Base-by-base conservation (phyloP, 2,797 vertebrate genomes). In the Halcyon chelicuti region DNA sequence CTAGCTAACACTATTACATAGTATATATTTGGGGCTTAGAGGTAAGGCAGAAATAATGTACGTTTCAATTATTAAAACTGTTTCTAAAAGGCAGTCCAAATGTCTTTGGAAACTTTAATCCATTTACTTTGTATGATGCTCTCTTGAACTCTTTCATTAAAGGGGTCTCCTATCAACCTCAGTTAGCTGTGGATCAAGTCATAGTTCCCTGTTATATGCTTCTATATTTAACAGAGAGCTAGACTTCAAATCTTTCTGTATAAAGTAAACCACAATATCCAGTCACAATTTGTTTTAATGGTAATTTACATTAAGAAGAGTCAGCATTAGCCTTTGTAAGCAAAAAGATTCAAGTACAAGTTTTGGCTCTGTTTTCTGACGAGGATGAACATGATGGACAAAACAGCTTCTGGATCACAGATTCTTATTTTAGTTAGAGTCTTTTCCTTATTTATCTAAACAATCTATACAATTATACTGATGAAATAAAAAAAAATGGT, bases 41-140 rank as follows among this genome's bases (percentile, higher is more conserved):
- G 83, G 86, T 94, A 94, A 90, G 73, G 67, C 2, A 12, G 90
- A 88, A 95, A 93, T 93, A 96, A 95, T 73, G 51, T 91, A 88
- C 91, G 74, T 86, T 93, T 96, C 91, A 85, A 63, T 97, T 94
- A 94, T 84, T 90, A 90, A 81, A 94, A 81, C 52, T 90, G 15
- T 86, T 93, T 90, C 73, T 94, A 93, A 96, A 93, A 93, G 58
- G 67, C 88, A 71, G 60, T 84, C 54, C 70, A 86, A 88, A 86
- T 93, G 76, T 91, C 60, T 92, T 86, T 1, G 1, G 60, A 94
- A 94, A 54, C 52, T 73, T 90, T 79, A 95, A 94, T 92, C 70
- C 62, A 63, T 95, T 95, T 90, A 84, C 78, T 88, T 84, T 70
- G 31, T 71, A 46, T 71, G 62, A 49, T 86, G 58, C 44, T 92